Percentiles rank a stretch among this genome's conserved stretches.
Conservation (phyloP, 1,140 invertebrate species). For the Scylla paramamosain region DNA sequence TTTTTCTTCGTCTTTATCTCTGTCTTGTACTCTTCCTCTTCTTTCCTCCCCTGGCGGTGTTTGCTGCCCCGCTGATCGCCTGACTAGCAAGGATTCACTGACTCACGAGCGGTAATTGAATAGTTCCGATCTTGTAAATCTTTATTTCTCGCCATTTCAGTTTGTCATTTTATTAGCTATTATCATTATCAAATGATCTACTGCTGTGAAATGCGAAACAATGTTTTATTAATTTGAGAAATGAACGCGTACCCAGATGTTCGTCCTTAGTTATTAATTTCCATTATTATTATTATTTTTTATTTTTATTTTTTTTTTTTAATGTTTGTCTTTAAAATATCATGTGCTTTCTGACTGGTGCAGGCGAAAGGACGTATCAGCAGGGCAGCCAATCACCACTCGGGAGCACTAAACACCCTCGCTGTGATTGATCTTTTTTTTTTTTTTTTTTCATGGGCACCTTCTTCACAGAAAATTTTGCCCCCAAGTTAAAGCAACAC, state of each 20-base stretch:
- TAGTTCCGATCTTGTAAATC: neutral
- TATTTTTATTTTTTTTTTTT: neutral
- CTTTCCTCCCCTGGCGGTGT: neutral
- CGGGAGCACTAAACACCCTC: conserved; percentile 57
- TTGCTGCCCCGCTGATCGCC: neutral
- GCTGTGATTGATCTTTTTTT: conserved; percentile 43
- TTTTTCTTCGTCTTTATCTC: neutral
- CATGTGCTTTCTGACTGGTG: neutral
- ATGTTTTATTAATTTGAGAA: neutral
- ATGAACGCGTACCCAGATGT: too few species aligned
- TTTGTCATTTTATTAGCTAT: neutral
- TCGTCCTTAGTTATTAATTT: too few species aligned
- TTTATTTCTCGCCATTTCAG: neutral
- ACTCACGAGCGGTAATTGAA: neutral
- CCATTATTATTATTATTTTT: too few species aligned
- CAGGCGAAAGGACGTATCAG: neutral
- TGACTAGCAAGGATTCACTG: neutral
- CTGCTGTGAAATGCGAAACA: neutral
- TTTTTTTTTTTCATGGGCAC: conserved; percentile 28
- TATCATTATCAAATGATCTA: too few species aligned
- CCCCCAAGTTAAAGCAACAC: conserved; percentile 59
- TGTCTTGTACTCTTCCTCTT: neutral
- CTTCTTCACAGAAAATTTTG: conserved; percentile 64
- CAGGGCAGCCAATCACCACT: conserved; percentile 37
- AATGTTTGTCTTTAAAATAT: neutral